Base-by-base conservation (phyloP, 1,140 invertebrate genomes). In the Lutraria rhynchaena region DNA sequence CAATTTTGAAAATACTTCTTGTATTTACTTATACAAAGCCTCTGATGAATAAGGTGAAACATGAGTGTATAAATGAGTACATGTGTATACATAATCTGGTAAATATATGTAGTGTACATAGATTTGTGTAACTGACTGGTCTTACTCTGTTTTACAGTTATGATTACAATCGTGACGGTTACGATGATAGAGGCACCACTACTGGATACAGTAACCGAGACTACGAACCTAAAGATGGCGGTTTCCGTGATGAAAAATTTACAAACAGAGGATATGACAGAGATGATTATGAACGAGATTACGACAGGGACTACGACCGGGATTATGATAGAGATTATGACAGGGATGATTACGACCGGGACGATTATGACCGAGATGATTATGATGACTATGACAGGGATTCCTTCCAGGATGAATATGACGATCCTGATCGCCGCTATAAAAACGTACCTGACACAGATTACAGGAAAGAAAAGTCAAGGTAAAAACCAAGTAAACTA, bases 371-470 rank as follows among this genome's bases (percentile, higher is more conserved):
- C n/a, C 5, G 19, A 7, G 53, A 27, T 7, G 24, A 63, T 37
- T 7, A 37, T 4, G 55, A 74, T n/a, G 51, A 74, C n/a, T 27
- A 49, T 29, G 73, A 75, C 61, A 2, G 57, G 13, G 73, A 75
- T 29, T 53, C 22, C 3, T 33, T 58, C 24, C n/a, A 37, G 3
- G 70, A 74, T 44, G 70, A 74, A 13, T 75, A 75, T 63, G 53
- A 73, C 27, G 73, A 75, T 75, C 19, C 37, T 17, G 73, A 74
- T 44, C 53, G 49, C 11, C 46, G 27, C 2, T 53, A 74, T 74
- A 55, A 74, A 17, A 55, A 74, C 33, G 51, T 15, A 58, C 41
- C 33, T 44, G 70, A 29, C 5, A 29, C 15, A 19, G 35, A 53
- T 41, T 49, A 71, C 53, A 71, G 22, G 51, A 41, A 19, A 15